These are phyloP conservation scores for Zophobas morio DNA, from an alignment of 1,140 invertebrate genomes.

Conservation along the genomic window DNA sequence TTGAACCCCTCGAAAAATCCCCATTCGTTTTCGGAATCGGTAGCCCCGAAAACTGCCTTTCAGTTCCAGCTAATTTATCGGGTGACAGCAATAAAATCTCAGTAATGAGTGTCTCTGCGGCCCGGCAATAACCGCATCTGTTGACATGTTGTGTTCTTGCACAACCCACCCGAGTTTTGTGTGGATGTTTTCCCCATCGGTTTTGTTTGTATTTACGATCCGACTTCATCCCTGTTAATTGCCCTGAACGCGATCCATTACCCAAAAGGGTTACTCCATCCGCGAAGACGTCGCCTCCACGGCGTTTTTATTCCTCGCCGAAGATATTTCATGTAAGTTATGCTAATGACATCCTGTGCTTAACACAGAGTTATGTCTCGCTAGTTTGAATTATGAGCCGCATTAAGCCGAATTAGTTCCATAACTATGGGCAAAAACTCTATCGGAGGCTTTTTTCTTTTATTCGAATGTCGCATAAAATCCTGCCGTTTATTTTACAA, in stretches of 20 bases:
- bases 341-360: conserved; percentile 48
- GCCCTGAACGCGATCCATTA: conserved; percentile 43
- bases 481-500: conserved; percentile 15
- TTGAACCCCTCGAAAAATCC: not conserved
- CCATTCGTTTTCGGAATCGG: not conserved
- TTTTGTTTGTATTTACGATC: conserved; percentile 38
- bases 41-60: not conserved
- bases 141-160: conserved; percentile 45
- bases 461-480: conserved; percentile 15
- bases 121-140: conserved; percentile 45
- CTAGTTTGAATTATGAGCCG: conserved; percentile 34
- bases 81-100: conserved; percentile 44
- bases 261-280: conserved; percentile 33
- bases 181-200: conserved; percentile 19
- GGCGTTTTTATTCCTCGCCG: conserved; percentile 23
- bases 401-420: conserved; percentile 43
- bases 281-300: conserved; percentile 11
- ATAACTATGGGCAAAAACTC: conserved; percentile 31
- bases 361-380: conserved; percentile 40
- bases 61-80: conserved; percentile 7
- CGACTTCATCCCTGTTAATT: conserved; percentile 44
- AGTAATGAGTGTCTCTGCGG: conserved; percentile 45
- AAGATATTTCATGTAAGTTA: conserved; percentile 44
- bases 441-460: conserved; percentile 19
- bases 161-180: conserved; percentile 24